These are phyloP conservation scores for Oryzias woworae DNA, from an alignment of 2,113 vertebrate species.

Conservation along the genomic window DNA sequence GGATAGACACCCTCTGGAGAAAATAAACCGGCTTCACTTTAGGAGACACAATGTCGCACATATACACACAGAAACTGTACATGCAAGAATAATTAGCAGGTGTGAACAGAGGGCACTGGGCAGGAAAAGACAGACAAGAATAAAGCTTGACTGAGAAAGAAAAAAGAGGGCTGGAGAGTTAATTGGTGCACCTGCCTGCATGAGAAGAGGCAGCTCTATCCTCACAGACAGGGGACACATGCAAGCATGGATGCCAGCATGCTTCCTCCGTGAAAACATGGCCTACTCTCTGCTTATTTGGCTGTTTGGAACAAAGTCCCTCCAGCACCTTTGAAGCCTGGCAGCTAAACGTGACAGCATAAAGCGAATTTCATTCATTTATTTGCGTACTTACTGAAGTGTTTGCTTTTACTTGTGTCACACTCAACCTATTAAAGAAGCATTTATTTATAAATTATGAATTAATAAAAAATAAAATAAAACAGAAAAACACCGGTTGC, in stretches of 20 bases:
- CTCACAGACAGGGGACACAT: conserved; percentile 2
- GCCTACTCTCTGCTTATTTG: not conserved
- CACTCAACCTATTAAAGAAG: too few species aligned
- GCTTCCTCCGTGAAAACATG: not conserved
- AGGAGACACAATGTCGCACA: conserved; percentile 43
- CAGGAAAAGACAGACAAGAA: conserved; percentile 21
- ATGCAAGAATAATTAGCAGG: conserved; percentile 61
- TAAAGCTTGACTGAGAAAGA: conserved; percentile 15
- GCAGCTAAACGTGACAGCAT: conserved; percentile 1
- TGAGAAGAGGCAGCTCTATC: conserved; percentile 49
- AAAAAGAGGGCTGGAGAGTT: conserved; percentile 37
- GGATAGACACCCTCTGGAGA: conserved; percentile 28
- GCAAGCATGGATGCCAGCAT: conserved; percentile 9
- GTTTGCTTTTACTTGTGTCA: too few species aligned
- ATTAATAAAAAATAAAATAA: too few species aligned
- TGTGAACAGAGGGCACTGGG: conserved; percentile 55
- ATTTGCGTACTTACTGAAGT: not conserved
- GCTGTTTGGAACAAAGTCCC: conserved; percentile 1
- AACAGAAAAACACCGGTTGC: too few species aligned
- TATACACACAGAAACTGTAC: not conserved
- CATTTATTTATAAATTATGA: too few species aligned
- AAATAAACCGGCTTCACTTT: conserved; percentile 36
- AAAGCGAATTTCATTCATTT: conserved; percentile 4
- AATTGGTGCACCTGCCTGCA: conserved; percentile 69
- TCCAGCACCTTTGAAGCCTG: conserved; percentile 3